These are phyloP conservation scores for Thinocorus orbignyianus DNA, from an alignment of 2,113 vertebrate genomes.

Conservation along the genomic window DNA sequence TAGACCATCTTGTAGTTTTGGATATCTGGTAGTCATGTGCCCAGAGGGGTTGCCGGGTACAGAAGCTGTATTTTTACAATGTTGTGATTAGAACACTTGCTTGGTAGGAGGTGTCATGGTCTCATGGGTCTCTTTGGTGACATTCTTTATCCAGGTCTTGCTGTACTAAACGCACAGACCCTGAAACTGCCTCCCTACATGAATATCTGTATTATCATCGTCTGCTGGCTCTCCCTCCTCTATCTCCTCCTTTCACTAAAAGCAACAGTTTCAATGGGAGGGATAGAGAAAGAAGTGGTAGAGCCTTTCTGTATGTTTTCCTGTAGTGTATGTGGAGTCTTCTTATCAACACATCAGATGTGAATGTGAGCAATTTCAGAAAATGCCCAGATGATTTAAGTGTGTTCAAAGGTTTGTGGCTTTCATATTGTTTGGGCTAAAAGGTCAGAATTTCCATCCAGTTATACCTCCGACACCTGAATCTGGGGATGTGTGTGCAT, in stretches of 20 bases:
- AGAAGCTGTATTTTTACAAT: not conserved
- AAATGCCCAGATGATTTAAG: not conserved
- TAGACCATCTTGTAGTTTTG: not conserved
- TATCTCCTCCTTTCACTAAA: not conserved
- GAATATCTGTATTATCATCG: not conserved
- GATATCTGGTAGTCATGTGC: not conserved
- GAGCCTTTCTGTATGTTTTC: not conserved
- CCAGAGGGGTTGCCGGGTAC: not conserved
- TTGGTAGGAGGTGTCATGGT: not conserved
- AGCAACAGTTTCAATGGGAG: not conserved
- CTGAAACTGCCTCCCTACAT: rapidly evolving
- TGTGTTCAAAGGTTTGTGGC: not conserved
- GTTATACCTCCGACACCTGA: not conserved
- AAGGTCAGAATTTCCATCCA: not conserved
- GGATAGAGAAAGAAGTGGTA: not conserved
- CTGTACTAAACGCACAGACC: not conserved
- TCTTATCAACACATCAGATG: not conserved
- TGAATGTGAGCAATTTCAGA: not conserved
- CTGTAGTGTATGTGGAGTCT: not conserved
- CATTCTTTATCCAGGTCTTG: not conserved
- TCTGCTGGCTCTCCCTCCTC: not conserved
- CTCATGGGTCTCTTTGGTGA: not conserved
- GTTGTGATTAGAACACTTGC: not conserved
- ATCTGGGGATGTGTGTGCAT: not conserved
- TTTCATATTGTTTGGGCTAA: not conserved